Percentiles rank a stretch among this genome's conserved stretches.
phyloP scores from a whole-genome alignment of 2,797 vertebrate species.

The Aldrovandia affinis region DNA sequence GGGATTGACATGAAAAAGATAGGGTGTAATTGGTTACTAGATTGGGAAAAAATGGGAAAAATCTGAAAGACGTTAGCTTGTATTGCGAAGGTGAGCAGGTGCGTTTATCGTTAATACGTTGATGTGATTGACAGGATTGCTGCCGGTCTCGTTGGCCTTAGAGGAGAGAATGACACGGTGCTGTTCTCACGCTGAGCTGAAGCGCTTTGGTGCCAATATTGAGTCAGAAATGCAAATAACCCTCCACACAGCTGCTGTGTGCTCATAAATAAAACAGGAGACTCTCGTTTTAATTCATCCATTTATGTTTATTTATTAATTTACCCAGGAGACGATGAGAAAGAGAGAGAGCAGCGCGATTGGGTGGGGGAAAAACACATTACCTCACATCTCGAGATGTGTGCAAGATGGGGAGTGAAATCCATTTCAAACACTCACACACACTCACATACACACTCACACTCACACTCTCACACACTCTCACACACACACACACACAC shows the following conservation, averaged over 20 bases:
- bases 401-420: not conserved
- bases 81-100: too few relatives aligned
- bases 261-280: not conserved
- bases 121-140: too few relatives aligned
- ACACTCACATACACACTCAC: too few relatives aligned
- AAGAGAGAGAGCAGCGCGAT: too few relatives aligned
- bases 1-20: too few relatives aligned
- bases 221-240: not conserved
- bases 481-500: too few relatives aligned
- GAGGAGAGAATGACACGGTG: not conserved
- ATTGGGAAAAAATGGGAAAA: too few relatives aligned
- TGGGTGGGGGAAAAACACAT: not conserved
- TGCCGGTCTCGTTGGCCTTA: not conserved
- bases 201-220: not conserved
- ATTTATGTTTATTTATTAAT: conserved; percentile 1
- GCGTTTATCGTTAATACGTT: too few relatives aligned
- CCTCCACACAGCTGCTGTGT: not conserved
- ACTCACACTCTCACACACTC: too few relatives aligned
- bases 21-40: too few relatives aligned
- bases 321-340: not conserved
- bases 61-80: too few relatives aligned
- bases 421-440: not conserved
- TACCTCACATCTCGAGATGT: not conserved
- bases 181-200: not conserved
- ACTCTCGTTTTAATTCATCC: not conserved